Percentiles rank a stretch among this genome's conserved stretches.
These are phyloP conservation scores for Pogonocherus hispidulus DNA, from an alignment of 2,888 invertebrate species.

Conservation along the genomic window DNA sequence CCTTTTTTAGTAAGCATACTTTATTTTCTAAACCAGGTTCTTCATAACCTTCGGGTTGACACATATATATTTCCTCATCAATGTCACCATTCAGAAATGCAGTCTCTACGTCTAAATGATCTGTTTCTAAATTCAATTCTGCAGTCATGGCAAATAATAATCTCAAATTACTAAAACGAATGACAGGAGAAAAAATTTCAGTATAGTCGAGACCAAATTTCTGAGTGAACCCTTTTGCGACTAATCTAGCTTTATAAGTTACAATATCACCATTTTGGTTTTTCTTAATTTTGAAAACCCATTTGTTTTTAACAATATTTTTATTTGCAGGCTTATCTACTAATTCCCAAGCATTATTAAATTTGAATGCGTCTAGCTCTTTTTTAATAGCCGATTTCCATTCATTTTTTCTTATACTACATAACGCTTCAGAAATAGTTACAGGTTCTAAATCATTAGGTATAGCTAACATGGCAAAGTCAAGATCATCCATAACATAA, in stretches of 20 bases:
- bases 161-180: conserved; percentile 41
- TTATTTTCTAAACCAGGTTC: conserved; percentile 34
- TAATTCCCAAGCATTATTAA: conserved; percentile 50
- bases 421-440: conserved; percentile 33
- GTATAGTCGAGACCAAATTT: neutral
- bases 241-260: conserved; percentile 45
- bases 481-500: conserved; percentile 23
- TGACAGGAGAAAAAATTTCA: too few species aligned
- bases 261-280: conserved; percentile 43
- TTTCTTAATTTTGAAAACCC: conserved; percentile 51
- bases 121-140: neutral
- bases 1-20: conserved; percentile 50
- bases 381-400: conserved; percentile 37
- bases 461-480: conserved; percentile 17
- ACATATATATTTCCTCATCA: conserved; percentile 51
- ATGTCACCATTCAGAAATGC: conserved; percentile 43
- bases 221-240: conserved; percentile 49
- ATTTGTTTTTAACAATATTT: conserved; percentile 47
- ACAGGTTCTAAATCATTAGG: conserved; percentile 24
- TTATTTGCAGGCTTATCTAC: conserved; percentile 42
- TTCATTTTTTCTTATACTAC: conserved; percentile 27
- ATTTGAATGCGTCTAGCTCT: conserved; percentile 37
- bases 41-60: conserved; percentile 38
- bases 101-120: conserved; percentile 49
- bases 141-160: conserved; percentile 30